These are phyloP conservation scores for Calycopis cecrops DNA, from an alignment of 1,140 invertebrate species.

Conservation along the genomic window DNA sequence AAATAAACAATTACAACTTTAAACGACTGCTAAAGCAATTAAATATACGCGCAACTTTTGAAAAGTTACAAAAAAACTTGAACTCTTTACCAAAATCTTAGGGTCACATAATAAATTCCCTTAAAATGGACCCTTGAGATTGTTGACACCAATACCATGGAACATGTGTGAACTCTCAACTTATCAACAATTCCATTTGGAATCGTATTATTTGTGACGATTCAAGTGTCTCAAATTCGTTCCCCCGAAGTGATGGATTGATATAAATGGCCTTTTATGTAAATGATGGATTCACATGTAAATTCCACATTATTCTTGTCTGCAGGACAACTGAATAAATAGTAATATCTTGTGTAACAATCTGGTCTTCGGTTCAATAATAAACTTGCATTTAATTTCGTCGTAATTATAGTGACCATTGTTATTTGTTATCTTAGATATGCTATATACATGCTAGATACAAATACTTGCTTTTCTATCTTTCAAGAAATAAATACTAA, in stretches of 20 bases:
- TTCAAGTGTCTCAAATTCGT: slow-evolving; percentile 67
- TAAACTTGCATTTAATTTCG: too few species aligned
- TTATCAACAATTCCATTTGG: slow-evolving; percentile 32
- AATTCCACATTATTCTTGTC: slow-evolving; percentile 58
- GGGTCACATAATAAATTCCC: slow-evolving; percentile 3
- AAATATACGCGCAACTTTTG: too few species aligned
- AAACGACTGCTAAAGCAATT: too few species aligned
- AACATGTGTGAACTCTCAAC: slow-evolving; percentile 56
- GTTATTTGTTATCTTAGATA: not conserved
- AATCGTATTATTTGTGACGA: slow-evolving; percentile 40
- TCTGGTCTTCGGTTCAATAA: too few species aligned
- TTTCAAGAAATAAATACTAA: too few species aligned
- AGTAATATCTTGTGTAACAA: slow-evolving; percentile 5
- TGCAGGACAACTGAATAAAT: slow-evolving; percentile 53
- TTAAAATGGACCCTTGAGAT: slow-evolving; percentile 10
- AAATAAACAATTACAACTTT: too few species aligned
- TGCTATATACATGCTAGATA: not conserved
- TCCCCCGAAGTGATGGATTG: slow-evolving; percentile 51
- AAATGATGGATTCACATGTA: slow-evolving; percentile 63
- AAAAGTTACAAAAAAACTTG: too few species aligned
- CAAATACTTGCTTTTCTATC: too few species aligned
- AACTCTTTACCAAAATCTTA: too few species aligned
- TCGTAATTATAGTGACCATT: too few species aligned
- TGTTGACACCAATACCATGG: slow-evolving; percentile 16
- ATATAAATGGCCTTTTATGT: slow-evolving; percentile 60